A percentile compares a stretch with the other conserved stretches of the same genome.
phyloP scores from a whole-genome alignment of 2,797 vertebrate genomes.

The Trichosurus vulpecula region DNA sequence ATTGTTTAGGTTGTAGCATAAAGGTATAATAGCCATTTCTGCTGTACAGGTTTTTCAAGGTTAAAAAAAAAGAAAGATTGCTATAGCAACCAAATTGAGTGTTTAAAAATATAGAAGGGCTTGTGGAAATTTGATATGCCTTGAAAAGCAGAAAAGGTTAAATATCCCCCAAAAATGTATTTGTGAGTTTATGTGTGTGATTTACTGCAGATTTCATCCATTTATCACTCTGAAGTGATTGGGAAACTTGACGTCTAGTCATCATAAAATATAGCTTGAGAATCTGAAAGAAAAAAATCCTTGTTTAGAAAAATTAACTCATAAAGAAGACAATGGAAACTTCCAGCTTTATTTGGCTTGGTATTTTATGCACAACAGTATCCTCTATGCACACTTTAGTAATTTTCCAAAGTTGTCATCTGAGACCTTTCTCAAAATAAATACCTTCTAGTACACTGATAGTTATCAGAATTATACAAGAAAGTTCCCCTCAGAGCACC shows the following conservation, averaged over 20 bases:
- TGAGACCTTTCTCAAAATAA: constrained; percentile 11
- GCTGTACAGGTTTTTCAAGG: constrained; percentile 59
- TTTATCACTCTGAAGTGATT: constrained; percentile 61
- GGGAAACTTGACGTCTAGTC: constrained; percentile 51
- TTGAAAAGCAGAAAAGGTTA: constrained; percentile 68
- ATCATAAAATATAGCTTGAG: constrained; percentile 69
- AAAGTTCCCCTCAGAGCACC: constrained; percentile 7
- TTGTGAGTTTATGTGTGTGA: constrained; percentile 42
- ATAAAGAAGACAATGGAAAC: constrained; percentile 61
- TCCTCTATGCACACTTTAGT: constrained; percentile 8
- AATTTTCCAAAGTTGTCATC: constrained; percentile 50
- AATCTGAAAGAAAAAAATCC: constrained; percentile 61
- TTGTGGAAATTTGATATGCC: constrained; percentile 60
- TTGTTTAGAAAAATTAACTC: constrained; percentile 54
- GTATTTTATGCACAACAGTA: constrained; percentile 33
- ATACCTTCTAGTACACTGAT: neutral
- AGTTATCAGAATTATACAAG: constrained; percentile 27
- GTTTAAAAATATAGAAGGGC: constrained; percentile 42
- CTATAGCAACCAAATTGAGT: constrained; percentile 77
- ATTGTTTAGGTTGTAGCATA: constrained; percentile 30
- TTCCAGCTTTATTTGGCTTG: constrained; percentile 30
- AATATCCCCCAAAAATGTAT: constrained; percentile 42
- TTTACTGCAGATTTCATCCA: constrained; percentile 66
- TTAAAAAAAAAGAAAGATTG: constrained; percentile 66
- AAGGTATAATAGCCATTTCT: constrained; percentile 34